A percentile compares a stretch with the other conserved stretches of the same genome.
Conservation (phyloP, 1,140 invertebrate species). For the Luehdorfia chinensis region DNA sequence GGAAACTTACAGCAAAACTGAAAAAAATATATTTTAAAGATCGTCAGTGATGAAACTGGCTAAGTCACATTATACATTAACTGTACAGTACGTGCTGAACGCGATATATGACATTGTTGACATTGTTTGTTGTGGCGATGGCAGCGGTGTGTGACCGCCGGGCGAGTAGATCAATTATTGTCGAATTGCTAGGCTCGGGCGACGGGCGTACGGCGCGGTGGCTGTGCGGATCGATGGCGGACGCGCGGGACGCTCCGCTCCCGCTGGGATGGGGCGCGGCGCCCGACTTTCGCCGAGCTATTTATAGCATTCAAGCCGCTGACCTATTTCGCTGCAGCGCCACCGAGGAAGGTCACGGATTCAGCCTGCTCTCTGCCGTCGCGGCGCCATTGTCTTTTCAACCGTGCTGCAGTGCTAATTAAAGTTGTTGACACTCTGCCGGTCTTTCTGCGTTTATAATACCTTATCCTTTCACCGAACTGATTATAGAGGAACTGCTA, state of each 20-base stretch:
- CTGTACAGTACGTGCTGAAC: too few species aligned
- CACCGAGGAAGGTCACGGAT: conserved; percentile 73
- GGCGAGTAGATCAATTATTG: conserved; percentile 45
- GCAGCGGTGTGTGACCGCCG: conserved; percentile 10
- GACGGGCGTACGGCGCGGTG: conserved; percentile 31
- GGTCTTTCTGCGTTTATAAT: conserved; percentile 45
- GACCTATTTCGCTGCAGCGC: conserved; percentile 74
- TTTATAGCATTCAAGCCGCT: conserved; percentile 75
- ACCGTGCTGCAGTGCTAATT: conserved; percentile 72
- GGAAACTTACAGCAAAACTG: too few species aligned
- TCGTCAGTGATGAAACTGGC: too few species aligned
- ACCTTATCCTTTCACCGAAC: conserved; percentile 36
- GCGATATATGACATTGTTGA: conserved; percentile 8
- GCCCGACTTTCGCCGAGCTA: conserved; percentile 73
- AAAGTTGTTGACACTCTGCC: conserved; percentile 72
- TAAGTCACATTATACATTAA: too few species aligned
- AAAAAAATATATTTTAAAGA: too few species aligned
- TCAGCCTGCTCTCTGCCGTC: conserved; percentile 63
- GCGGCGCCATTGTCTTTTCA: conserved; percentile 71
- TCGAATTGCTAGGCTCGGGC: conserved; percentile 43
- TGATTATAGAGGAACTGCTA: conserved; percentile 23
- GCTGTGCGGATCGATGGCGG: conserved; percentile 55
- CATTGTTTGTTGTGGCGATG: conserved; percentile 13
- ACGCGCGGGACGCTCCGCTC: conserved; percentile 41
- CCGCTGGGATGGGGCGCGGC: conserved; percentile 57